Percentiles rank a stretch among this genome's conserved stretches.
These are phyloP conservation scores for Brachionus manjavacas DNA, from an alignment of 1,140 invertebrate species.

Conservation along the genomic window DNA sequence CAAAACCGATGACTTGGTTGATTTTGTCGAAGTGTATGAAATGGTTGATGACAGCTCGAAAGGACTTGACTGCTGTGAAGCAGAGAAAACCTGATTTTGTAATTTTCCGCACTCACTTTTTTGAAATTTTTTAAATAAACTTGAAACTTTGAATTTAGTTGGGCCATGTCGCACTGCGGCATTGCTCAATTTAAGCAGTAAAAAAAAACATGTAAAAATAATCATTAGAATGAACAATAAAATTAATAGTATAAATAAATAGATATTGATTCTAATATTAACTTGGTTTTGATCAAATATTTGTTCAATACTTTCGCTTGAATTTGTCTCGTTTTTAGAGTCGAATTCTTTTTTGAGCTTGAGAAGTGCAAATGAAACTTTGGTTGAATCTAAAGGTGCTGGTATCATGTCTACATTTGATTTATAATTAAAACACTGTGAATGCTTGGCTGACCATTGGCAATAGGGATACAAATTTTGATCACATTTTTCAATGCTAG, in stretches of 20 bases:
- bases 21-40: slow-evolving; percentile 23
- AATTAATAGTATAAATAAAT: background rate
- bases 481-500: background rate
- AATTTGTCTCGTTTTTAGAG: background rate
- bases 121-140: background rate
- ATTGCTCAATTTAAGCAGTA: background rate
- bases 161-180: background rate
- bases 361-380: background rate
- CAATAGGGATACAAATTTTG: background rate
- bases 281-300: background rate
- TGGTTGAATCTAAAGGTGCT: background rate
- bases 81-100: background rate
- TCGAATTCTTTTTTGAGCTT: background rate
- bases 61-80: background rate
- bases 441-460: background rate
- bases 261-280: slow-evolving; percentile 19
- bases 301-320: background rate
- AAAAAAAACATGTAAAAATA: background rate
- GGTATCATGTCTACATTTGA: background rate
- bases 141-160: background rate
- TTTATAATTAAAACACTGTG: slow-evolving; percentile 2
- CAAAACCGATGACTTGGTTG: slow-evolving; percentile 17
- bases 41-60: slow-evolving; percentile 10
- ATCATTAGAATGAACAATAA: background rate
- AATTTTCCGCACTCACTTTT: background rate